phyloP scores from a whole-genome alignment of 2,113 vertebrate species.

The Oriolus oriolus region DNA sequence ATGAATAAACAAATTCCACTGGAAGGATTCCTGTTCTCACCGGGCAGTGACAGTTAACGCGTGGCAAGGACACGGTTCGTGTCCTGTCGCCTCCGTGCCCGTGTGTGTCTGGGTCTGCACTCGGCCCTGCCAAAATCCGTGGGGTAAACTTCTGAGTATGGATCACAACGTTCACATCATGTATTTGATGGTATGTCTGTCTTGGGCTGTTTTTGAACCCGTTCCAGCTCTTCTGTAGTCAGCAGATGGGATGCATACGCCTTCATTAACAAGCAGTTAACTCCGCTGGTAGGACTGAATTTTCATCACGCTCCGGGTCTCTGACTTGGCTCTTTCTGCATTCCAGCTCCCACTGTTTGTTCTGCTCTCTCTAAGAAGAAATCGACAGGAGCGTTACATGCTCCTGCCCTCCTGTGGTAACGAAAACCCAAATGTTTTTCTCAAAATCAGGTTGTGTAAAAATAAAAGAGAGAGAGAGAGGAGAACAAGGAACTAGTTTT shows the following conservation, averaged over 20 bases:
- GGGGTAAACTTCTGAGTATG: neutral
- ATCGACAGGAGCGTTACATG: neutral
- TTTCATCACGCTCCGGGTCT: neutral
- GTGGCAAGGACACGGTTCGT: neutral
- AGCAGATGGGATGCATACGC: slow-evolving; percentile 58
- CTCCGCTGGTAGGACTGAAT: neutral
- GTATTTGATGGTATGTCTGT: neutral
- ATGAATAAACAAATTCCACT: slow-evolving; percentile 27
- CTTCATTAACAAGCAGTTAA: slow-evolving; percentile 56
- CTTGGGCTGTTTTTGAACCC: slow-evolving; percentile 34
- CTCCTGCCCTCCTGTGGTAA: slow-evolving; percentile 54
- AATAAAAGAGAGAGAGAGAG: neutral
- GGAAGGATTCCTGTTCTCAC: neutral
- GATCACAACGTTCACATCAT: neutral
- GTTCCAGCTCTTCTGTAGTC: slow-evolving; percentile 35
- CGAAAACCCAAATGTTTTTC: neutral
- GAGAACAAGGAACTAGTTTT: neutral
- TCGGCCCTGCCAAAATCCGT: rapidly evolving
- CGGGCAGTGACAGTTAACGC: neutral
- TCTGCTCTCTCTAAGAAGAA: neutral
- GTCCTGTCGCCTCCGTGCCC: neutral
- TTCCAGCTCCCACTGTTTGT: slow-evolving; percentile 35
- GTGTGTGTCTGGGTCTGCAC: rapidly evolving
- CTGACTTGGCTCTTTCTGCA: slow-evolving; percentile 23
- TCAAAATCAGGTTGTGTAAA: neutral